phyloP scores from a whole-genome alignment of 2,113 vertebrate genomes.

The Periophthalmus modestus region DNA sequence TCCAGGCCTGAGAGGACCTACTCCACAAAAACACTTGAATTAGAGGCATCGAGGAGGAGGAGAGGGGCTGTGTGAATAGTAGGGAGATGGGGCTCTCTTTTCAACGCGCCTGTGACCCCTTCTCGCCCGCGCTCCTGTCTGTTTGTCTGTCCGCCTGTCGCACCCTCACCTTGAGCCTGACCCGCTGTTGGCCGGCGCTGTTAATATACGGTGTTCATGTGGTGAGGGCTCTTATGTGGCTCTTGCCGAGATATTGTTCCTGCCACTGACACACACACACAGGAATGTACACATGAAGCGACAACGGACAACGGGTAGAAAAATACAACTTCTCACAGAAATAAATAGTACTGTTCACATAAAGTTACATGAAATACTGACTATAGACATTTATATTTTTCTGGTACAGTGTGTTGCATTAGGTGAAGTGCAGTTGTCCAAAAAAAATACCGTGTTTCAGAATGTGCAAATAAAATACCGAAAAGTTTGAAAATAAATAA shows the following conservation, averaged over 20 bases:
- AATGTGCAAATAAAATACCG: neutral
- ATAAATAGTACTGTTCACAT: neutral
- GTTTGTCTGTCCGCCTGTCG: constrained; percentile 6
- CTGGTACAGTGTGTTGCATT: neutral
- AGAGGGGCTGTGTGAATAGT: constrained; percentile 5
- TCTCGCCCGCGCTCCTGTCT: constrained; percentile 4
- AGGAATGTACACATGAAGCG: constrained; percentile 5
- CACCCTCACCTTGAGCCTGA: constrained; percentile 12
- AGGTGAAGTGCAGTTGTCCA: neutral
- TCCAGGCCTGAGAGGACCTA: constrained; percentile 86
- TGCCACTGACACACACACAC: constrained; percentile 9
- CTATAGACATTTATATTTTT: neutral
- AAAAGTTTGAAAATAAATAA: neutral
- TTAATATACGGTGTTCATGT: constrained; percentile 13
- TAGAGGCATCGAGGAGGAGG: constrained; percentile 67
- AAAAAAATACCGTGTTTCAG: neutral
- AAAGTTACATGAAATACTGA: neutral
- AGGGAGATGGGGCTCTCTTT: constrained; percentile 10
- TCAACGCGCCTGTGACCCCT: neutral
- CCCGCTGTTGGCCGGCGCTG: constrained; percentile 7
- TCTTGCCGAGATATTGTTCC: constrained; percentile 13
- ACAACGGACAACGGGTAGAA: neutral
- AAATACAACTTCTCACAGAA: neutral
- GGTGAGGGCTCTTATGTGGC: constrained; percentile 14
- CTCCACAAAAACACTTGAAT: constrained; percentile 99